Evolutionary conservation across 2,113 vertebrate species (phyloP).

Genomic region (Diadophis punctatus): DNA sequence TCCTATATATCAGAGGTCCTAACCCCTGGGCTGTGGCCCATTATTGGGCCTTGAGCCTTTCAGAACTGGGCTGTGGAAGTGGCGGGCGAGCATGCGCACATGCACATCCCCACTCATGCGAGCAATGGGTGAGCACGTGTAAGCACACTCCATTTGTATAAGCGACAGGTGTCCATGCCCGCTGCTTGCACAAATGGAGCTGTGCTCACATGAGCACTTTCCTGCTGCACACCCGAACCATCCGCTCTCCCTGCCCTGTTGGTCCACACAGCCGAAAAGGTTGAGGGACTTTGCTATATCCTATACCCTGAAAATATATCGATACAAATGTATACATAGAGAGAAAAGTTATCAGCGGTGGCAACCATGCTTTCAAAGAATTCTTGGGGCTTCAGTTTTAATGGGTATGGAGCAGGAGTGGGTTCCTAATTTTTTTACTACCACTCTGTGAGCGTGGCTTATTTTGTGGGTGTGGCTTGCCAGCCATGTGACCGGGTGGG

Average conservation of each 20-base stretch:
- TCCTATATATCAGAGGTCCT: neutral
- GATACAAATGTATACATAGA: neutral
- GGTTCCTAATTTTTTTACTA: no score
- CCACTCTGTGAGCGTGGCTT: no score
- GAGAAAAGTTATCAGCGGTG: neutral
- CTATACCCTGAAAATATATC: neutral
- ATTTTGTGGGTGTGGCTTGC: no score
- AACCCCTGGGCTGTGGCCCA: neutral
- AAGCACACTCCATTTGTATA: neutral
- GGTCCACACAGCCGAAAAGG: neutral
- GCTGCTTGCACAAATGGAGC: neutral
- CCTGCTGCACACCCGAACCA: neutral
- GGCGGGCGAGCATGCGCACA: fast-evolving
- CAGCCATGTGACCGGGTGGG: no score
- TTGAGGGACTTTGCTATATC: neutral
- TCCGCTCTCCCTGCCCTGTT: neutral
- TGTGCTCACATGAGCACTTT: neutral
- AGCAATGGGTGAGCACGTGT: neutral
- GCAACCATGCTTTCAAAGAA: neutral
- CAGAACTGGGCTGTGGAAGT: neutral
- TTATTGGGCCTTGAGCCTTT: neutral
- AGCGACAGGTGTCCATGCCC: neutral
- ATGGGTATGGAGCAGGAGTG: neutral
- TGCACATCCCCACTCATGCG: fast-evolving
- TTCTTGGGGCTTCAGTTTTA: neutral